Base-by-base conservation (phyloP, 2,113 vertebrate species). In the Microtus montanus region DNA sequence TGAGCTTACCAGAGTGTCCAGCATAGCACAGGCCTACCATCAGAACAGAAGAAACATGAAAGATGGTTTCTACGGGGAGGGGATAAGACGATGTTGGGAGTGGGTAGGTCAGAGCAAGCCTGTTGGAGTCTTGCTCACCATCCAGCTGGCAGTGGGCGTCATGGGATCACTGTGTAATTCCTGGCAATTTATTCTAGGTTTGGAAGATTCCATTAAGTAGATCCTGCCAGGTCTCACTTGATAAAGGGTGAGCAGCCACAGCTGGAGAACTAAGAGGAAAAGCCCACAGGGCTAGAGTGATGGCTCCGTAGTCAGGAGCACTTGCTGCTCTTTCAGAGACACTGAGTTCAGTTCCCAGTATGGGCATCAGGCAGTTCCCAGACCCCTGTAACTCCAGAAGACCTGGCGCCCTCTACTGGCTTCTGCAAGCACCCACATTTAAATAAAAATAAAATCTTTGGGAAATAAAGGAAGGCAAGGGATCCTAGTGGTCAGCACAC, bases 161-260 rank as follows among this genome's bases (percentile, higher is more conserved):
- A 35, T 0, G 24, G 5, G 35, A 20, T 83, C 7, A 30, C 3
- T 4, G 26, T 1, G 0, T 9, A 41, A 2, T 24, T 35, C 54
- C 61, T 68, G 28, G 70, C 12, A 7, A 49, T 41, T 70, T 30
- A n/a, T 28, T 1, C 7, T 15, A 2, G 30, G 30, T 41, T n/a
- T 17, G 17, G 35, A 74, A 24, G 13, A 35, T 49, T 47, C 71
- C 38, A 7, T 58, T 22, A 52, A 35, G n/a, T 19, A 14, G 38
- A 5, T 2, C 5, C 12, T 33, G 52, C 35, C 30, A 17, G 1
- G 7, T 20, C 26, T 1, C 13, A 66, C 64, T 13, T 58, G 49
- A 44, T 8, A 49, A 70, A 70, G 47, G 14, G 47, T 3, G 33
- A 41, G 30, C 19, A 49, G 6, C 38, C 12, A 30, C 3, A 44